Evolutionary conservation across 2,797 vertebrate species (phyloP).

Genomic region (Myotis myotis): DNA sequence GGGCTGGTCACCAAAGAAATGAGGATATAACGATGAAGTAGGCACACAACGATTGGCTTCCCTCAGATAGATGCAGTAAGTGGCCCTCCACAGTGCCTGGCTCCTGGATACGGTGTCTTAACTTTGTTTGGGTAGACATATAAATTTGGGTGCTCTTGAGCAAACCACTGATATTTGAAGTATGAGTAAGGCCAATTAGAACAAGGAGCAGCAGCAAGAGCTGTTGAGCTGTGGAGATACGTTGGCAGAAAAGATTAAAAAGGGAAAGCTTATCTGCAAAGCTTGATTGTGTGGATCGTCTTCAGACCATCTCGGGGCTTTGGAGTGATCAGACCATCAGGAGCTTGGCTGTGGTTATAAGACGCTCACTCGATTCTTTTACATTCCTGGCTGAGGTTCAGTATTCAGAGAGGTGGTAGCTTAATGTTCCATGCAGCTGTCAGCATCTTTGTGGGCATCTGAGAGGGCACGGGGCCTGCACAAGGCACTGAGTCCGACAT

Average conservation of each 20-base stretch:
- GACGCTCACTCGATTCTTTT: slow-evolving; percentile 38
- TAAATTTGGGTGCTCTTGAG: slow-evolving; percentile 27
- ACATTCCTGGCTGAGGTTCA: slow-evolving; percentile 66
- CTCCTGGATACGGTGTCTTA: neutral
- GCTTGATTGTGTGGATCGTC: slow-evolving; percentile 57
- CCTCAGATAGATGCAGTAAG: too few species aligned
- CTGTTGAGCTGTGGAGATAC: slow-evolving; percentile 55
- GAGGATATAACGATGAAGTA: neutral
- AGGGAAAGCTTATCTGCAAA: slow-evolving; percentile 60
- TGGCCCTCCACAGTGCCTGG: neutral
- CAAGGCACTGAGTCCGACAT: neutral
- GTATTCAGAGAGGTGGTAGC: slow-evolving; percentile 58
- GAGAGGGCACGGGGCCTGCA: neutral
- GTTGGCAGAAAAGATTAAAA: slow-evolving; percentile 53
- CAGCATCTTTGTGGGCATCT: slow-evolving; percentile 62
- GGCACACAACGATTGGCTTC: neutral
- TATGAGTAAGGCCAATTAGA: slow-evolving; percentile 45
- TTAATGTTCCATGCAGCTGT: slow-evolving; percentile 45
- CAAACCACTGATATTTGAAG: slow-evolving; percentile 46
- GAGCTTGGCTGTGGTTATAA: slow-evolving; percentile 60
- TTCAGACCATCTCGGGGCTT: slow-evolving; percentile 45
- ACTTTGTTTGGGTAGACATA: neutral
- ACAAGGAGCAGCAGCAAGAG: slow-evolving; percentile 18
- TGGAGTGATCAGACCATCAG: slow-evolving; percentile 49
- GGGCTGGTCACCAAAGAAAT: neutral